phyloP scores from a whole-genome alignment of 2,113 vertebrate species.

The Lophotis ruficrista region DNA sequence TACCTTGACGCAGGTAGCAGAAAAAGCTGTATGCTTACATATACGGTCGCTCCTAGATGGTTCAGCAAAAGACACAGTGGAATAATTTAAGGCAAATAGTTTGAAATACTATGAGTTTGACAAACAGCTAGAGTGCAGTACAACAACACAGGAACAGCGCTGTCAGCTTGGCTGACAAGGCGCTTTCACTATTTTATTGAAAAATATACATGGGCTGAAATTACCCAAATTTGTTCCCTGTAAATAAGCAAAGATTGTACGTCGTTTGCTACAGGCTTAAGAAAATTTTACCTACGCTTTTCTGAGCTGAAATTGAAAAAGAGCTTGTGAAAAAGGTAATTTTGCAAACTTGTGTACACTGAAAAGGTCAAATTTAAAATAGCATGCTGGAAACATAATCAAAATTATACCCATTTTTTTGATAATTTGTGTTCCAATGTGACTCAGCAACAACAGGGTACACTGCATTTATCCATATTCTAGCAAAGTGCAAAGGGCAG shows the following conservation, averaged over 20 bases:
- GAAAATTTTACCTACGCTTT: neutral
- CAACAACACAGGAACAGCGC: neutral
- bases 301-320: neutral
- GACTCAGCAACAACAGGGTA: neutral
- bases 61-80: neutral
- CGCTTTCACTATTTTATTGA: neutral
- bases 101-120: neutral
- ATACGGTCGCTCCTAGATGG: neutral
- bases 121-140: conserved; percentile 42
- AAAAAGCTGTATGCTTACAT: neutral
- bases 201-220: neutral
- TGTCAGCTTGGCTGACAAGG: neutral
- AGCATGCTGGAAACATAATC: neutral
- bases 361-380: neutral
- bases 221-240: neutral
- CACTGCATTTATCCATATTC: neutral
- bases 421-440: neutral
- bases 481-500: neutral
- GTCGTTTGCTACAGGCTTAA: neutral
- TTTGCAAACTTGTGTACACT: neutral
- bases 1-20: neutral
- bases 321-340: neutral
- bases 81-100: neutral
- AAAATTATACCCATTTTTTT: neutral
- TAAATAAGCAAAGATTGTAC: neutral